These are phyloP conservation scores for Cyclargus thomasi DNA, from an alignment of 1,140 invertebrate genomes.

Conservation along the genomic window DNA sequence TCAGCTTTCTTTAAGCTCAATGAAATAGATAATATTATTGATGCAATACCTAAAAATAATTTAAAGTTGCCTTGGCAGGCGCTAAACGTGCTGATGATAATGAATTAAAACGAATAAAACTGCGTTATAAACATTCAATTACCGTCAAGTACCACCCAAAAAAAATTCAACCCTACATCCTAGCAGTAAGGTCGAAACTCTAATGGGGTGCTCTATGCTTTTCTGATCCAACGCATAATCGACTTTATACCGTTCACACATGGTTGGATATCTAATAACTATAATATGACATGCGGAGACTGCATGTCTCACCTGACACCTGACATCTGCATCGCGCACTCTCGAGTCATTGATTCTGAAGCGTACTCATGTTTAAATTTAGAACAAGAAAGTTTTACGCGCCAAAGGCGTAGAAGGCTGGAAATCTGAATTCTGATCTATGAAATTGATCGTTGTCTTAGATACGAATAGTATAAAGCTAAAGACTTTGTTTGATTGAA, in stretches of 20 bases:
- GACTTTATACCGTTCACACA: not conserved
- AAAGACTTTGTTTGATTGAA: no score
- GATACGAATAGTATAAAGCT: no score
- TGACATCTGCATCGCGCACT: constrained; percentile 2
- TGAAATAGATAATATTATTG: no score
- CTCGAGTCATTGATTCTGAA: not conserved
- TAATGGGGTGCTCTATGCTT: not conserved
- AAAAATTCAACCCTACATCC: not conserved
- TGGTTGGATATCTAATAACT: not conserved
- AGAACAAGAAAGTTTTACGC: constrained; percentile 1
- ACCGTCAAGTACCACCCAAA: not conserved
- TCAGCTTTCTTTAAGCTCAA: no score
- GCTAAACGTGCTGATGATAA: not conserved
- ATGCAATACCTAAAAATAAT: no score
- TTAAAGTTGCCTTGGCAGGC: no score
- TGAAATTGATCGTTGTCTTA: no score
- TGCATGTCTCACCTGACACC: not conserved
- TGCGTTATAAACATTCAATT: constrained; percentile 1
- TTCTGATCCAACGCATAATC: not conserved
- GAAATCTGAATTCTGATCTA: no score
- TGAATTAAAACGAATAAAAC: not conserved
- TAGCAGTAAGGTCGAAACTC: not conserved
- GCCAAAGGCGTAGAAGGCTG: not conserved
- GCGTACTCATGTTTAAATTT: constrained; percentile 3
- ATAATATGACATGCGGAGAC: not conserved